phyloP scores from a whole-genome alignment of 2,113 vertebrate species.

The Opisthocomus hoazin region DNA sequence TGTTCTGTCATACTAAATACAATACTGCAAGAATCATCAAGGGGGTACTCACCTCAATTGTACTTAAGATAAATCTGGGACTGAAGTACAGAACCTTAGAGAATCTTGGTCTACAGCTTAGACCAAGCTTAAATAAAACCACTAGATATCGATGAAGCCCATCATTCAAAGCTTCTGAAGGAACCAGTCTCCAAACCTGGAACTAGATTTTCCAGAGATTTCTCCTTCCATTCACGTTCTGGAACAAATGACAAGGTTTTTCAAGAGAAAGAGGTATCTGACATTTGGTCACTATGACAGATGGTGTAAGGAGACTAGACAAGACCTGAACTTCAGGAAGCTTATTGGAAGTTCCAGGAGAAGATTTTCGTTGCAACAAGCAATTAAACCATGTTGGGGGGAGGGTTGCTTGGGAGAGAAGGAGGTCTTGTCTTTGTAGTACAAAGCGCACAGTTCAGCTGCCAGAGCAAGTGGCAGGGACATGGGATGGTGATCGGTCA shows the following conservation, averaged over 20 bases:
- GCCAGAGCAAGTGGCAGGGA: background rate
- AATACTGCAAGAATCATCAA: background rate
- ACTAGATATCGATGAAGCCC: background rate
- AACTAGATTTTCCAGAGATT: background rate
- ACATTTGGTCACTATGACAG: background rate
- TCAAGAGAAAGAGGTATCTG: background rate
- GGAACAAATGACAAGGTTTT: background rate
- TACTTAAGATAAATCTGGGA: background rate
- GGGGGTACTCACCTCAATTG: background rate
- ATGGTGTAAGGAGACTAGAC: background rate
- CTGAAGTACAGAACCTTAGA: background rate
- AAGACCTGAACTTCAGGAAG: background rate
- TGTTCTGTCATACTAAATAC: background rate
- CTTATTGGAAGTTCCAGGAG: background rate
- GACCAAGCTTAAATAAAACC: background rate
- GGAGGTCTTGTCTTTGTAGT: background rate
- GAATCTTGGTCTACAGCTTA: background rate
- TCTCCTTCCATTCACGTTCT: background rate
- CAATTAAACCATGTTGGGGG: background rate
- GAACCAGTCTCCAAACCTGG: background rate
- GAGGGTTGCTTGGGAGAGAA: background rate
- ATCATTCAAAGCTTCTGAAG: background rate
- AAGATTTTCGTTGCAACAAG: background rate
- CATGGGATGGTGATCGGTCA: background rate
- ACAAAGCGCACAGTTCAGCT: background rate